These are phyloP conservation scores for Theodoxus fluviatilis DNA, from an alignment of 2,888 invertebrate genomes.

Conservation along the genomic window DNA sequence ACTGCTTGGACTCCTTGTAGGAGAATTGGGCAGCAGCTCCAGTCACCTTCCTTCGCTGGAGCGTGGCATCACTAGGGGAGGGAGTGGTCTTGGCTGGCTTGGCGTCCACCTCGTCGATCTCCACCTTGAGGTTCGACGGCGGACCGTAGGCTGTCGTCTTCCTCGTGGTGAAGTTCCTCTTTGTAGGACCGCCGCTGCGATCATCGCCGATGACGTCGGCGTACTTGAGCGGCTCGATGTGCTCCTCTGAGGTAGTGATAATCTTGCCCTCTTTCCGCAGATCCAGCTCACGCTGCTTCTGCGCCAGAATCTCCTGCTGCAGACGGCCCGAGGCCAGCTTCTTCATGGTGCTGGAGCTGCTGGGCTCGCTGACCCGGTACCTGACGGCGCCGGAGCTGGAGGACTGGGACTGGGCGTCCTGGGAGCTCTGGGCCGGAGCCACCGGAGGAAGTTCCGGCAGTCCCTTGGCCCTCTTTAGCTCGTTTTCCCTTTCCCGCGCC, in stretches of 20 bases:
- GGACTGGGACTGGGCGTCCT: neutral
- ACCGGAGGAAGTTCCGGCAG: constrained; percentile 41
- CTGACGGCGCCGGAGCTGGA: neutral
- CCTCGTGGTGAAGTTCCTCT: constrained; percentile 47
- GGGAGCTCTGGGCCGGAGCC: constrained; percentile 18
- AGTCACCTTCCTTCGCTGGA: neutral
- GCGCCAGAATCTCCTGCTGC: constrained; percentile 88
- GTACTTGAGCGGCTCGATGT: constrained; percentile 66
- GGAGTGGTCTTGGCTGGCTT: too few species aligned
- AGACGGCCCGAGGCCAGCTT: constrained; percentile 73
- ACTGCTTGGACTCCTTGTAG: constrained; percentile 78
- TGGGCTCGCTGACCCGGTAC: neutral
- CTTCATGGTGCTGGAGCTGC: constrained; percentile 45
- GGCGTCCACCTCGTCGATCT: neutral
- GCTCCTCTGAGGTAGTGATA: constrained; percentile 70
- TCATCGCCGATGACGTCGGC: constrained; percentile 45
- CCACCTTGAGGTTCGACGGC: neutral
- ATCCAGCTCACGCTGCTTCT: constrained; percentile 83
- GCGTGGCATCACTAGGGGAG: too few species aligned
- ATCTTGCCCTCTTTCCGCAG: constrained; percentile 74
- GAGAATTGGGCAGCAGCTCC: constrained; percentile 40
- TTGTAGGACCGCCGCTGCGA: constrained; percentile 36
- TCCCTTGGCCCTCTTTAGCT: constrained; percentile 63
- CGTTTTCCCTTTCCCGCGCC: constrained; percentile 68
- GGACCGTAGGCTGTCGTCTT: constrained; percentile 9